Conservation (phyloP, 2,113 vertebrate species). For the Cyanocitta stelleri region DNA sequence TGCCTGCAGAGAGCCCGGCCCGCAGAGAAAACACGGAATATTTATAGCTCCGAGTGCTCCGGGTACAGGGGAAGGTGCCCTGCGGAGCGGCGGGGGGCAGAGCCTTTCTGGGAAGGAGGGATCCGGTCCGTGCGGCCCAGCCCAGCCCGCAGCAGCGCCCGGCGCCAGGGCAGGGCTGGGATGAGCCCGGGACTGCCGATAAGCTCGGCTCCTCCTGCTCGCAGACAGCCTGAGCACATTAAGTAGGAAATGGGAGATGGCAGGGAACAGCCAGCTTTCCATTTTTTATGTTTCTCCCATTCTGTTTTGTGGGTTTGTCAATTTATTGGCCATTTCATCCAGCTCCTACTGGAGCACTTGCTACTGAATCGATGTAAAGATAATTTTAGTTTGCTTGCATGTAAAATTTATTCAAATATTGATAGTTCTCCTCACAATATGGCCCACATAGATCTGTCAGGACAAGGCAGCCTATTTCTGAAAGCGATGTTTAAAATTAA, state of each 20-base stretch:
- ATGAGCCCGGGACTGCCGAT: not conserved
- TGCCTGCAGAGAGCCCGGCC: not conserved
- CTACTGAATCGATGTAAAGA: not conserved
- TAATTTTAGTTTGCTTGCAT: not conserved
- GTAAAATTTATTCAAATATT: not conserved
- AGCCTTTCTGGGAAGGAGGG: not conserved
- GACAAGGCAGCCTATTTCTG: not conserved
- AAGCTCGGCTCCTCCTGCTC: not conserved
- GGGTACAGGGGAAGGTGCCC: not conserved
- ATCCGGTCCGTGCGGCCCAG: accelerated
- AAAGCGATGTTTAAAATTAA: not conserved
- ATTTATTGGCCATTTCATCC: not conserved
- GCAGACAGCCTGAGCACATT: not conserved
- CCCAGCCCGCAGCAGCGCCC: not conserved
- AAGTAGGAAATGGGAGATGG: accelerated
- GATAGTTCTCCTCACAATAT: not conserved
- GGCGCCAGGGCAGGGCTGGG: not conserved
- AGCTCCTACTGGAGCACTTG: not conserved
- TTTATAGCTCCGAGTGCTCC: not conserved
- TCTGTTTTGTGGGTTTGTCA: not conserved
- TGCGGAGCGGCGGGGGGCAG: not conserved
- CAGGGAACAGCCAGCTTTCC: not conserved
- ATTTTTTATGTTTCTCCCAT: not conserved
- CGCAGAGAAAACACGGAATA: not conserved
- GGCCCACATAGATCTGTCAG: not conserved